phyloP scores from a whole-genome alignment of 2,797 vertebrate species.

The Labroides dimidiatus region DNA sequence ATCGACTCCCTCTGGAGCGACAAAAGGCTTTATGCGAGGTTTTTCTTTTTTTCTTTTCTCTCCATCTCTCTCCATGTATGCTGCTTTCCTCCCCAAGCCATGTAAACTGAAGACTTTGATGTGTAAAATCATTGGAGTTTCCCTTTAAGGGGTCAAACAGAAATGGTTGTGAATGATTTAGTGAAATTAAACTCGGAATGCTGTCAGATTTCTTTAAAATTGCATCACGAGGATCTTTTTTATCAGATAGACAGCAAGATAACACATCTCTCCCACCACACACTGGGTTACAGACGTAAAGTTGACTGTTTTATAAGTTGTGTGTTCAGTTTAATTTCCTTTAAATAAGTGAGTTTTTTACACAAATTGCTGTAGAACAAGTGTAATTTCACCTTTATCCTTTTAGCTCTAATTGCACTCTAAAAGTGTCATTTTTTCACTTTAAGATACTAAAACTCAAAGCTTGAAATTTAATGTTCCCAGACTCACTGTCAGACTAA shows the following conservation, averaged over 20 bases:
- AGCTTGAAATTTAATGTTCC: background rate
- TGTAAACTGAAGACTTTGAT: slow-evolving; percentile 12
- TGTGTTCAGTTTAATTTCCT: too few species aligned
- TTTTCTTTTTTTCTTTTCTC: background rate
- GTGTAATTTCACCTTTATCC: background rate
- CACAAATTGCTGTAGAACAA: background rate
- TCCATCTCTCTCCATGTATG: background rate
- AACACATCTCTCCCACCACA: background rate
- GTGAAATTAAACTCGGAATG: background rate
- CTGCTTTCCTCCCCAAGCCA: background rate
- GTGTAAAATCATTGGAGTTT: background rate
- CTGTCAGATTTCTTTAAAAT: background rate
- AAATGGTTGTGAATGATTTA: background rate
- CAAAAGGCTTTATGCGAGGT: background rate
- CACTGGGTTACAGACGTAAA: background rate
- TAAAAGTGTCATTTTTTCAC: background rate
- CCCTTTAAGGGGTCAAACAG: slow-evolving; percentile 2
- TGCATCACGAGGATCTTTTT: background rate
- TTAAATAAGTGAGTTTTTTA: background rate
- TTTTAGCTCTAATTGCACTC: background rate
- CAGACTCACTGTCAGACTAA: background rate
- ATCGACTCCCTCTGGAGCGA: slow-evolving; percentile 1
- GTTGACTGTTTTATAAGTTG: too few species aligned
- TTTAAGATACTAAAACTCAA: background rate
- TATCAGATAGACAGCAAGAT: background rate